Evolutionary conservation across 2,888 invertebrate genomes (phyloP).

Genomic region (Cyrtodaria siliqua): DNA sequence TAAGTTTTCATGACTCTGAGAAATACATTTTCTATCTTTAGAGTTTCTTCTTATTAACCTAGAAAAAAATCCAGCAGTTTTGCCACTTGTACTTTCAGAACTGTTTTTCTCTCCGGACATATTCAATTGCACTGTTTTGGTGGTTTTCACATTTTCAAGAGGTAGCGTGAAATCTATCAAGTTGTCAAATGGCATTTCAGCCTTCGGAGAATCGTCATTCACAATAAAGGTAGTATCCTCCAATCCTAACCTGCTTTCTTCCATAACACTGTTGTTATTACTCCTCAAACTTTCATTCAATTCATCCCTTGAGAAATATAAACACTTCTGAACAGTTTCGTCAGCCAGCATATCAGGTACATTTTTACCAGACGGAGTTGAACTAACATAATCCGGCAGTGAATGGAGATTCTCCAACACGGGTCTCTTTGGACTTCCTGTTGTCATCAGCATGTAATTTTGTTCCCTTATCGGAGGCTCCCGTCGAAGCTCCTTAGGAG

Average conservation of each 20-base stretch:
- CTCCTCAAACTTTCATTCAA: conserved; percentile 10
- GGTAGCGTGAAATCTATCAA: conserved; percentile 59
- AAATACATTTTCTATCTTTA: conserved; percentile 75
- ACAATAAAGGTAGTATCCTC: not conserved
- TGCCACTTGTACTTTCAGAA: conserved; percentile 44
- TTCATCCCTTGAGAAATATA: conserved; percentile 20
- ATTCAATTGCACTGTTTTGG: conserved; percentile 35
- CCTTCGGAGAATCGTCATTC: conserved; percentile 2
- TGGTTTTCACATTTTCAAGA: conserved; percentile 56
- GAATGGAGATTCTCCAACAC: conserved; percentile 67
- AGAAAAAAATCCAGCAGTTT: conserved; percentile 76
- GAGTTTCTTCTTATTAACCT: conserved; percentile 78
- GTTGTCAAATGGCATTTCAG: conserved; percentile 65
- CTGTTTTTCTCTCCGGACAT: conserved; percentile 9
- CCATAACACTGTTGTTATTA: not conserved
- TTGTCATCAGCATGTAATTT: conserved; percentile 80
- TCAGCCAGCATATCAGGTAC: not conserved
- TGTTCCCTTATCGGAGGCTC: conserved; percentile 68
- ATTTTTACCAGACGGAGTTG: conserved; percentile 12
- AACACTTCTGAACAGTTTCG: conserved; percentile 24
- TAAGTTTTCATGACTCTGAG: conserved; percentile 78
- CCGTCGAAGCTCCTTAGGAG: conserved; percentile 52
- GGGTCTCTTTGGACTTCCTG: conserved; percentile 64
- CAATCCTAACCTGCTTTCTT: conserved; percentile 6
- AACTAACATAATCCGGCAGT: conserved; percentile 59